Percentiles rank a stretch among this genome's conserved stretches.
These are phyloP conservation scores for Drosophila neoperkinsi DNA, from an alignment of 2,888 invertebrate species.

Conservation along the genomic window DNA sequence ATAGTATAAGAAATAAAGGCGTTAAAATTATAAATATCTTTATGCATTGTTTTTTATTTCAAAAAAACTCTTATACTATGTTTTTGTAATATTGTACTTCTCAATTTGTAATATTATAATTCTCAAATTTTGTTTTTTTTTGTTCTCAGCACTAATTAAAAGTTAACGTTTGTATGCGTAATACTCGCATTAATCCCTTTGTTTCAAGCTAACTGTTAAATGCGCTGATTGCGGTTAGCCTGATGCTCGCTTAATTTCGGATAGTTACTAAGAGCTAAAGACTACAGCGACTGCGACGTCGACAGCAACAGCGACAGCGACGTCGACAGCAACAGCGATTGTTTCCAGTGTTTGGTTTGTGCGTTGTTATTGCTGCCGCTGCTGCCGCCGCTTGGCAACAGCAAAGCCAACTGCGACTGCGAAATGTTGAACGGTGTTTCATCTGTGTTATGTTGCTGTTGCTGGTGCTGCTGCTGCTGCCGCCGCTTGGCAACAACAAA, in stretches of 20 bases:
- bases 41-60: rapidly evolving
- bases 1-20: background rate
- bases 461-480: constrained; percentile 8
- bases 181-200: background rate
- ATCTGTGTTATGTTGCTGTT: constrained; percentile 9
- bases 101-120: background rate
- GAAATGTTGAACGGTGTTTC: constrained; percentile 32
- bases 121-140: background rate
- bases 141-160: background rate
- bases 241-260: constrained; percentile 23
- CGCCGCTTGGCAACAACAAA: constrained; percentile 45
- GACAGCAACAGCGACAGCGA: background rate
- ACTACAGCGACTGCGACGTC: constrained; percentile 1
- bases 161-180: background rate
- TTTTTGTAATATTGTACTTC: background rate
- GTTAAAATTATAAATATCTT: background rate
- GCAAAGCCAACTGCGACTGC: constrained; percentile 1
- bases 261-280: constrained; percentile 34
- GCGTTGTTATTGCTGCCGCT: constrained; percentile 1
- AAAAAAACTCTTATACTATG: background rate
- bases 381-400: constrained; percentile 50
- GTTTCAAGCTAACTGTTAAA: constrained; percentile 16
- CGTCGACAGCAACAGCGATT: constrained; percentile 4
- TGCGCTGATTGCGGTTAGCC: constrained; percentile 23
- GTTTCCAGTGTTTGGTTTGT: constrained; percentile 32